These are phyloP conservation scores for Noctua pronuba DNA, from an alignment of 2,888 invertebrate species.

Conservation along the genomic window DNA sequence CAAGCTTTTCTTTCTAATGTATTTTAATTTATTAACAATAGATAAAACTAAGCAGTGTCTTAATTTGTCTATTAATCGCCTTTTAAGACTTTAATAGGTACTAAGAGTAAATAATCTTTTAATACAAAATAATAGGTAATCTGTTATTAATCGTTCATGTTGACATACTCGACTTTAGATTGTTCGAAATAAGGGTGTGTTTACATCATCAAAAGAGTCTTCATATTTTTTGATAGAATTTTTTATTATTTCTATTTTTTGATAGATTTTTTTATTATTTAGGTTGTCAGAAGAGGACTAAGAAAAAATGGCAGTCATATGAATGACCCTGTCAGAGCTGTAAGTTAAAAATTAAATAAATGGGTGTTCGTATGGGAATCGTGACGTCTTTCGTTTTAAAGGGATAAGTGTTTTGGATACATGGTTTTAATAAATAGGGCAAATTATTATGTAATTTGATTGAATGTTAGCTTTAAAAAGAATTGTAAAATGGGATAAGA, in stretches of 20 bases:
- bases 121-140: constrained; percentile 9
- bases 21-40: neutral
- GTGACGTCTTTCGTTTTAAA: constrained; percentile 36
- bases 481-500: neutral
- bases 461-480: neutral
- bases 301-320: constrained; percentile 78
- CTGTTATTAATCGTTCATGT: constrained; percentile 15
- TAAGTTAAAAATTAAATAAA: constrained; percentile 70
- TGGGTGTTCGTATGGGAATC: constrained; percentile 8
- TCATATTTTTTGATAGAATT: neutral
- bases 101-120: constrained; percentile 29
- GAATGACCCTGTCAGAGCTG: constrained; percentile 78
- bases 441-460: neutral
- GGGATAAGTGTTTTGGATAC: neutral
- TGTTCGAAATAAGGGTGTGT: neutral
- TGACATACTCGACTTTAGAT: constrained; percentile 23
- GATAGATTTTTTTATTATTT: constrained; percentile 63
- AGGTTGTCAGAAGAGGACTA: constrained; percentile 76
- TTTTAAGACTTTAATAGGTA: constrained; percentile 10
- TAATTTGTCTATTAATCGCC: neutral
- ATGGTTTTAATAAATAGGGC: neutral
- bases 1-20: constrained; percentile 6
- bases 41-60: constrained; percentile 6
- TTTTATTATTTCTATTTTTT: neutral
- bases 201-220: neutral